Base-by-base conservation (phyloP, 2,113 vertebrate species). In the Oostethus manadensis region DNA sequence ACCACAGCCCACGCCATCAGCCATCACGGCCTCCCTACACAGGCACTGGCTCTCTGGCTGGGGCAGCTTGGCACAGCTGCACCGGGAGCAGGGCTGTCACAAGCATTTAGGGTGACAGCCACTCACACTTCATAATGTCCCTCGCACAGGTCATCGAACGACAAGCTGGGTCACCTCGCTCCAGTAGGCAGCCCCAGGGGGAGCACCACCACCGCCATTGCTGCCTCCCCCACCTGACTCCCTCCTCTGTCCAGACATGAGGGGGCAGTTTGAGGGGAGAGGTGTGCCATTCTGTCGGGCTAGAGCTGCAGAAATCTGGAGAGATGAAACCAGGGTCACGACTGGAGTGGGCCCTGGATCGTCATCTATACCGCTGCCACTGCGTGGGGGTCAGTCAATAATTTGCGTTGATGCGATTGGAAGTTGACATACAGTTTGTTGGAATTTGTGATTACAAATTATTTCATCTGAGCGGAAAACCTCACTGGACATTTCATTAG, bases 111-210 rank as follows among this genome's bases (percentile, higher is more conserved):
- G 87, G 88, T 94, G 94, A 98, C 92, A 93, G 91, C 92, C 88
- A 92, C 94, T 95, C 94, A 96, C 93, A 94, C 93, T 94, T 97
- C 93, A 96, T 96, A 96, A 96, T 95, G 95, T 94, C 92, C 92
- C 89, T 92, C 93, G 96, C 94, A 95, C 94, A 95, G 95, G 95
- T 96, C 96, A 98, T 88, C 91, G 93, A 93, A 90, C 92, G 93
- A 95, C 94, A 96, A 91, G 94, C 93, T 92, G 91, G 96, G 95
- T 95, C 94, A 93, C 87, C 85, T 74, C 89, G 89, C 93, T 92
- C 90, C 90, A 92, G 80, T 90, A 73, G 87, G 85, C 88, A 87
- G 90, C 86, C 89, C 70, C 87, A 84, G 79, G 88, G 81, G 76
- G 79, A 82, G 76, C 81, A 84, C 76, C 65, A 51, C 64, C 46